Conservation (phyloP, 2,113 vertebrate genomes). For the Guaruba guarouba region DNA sequence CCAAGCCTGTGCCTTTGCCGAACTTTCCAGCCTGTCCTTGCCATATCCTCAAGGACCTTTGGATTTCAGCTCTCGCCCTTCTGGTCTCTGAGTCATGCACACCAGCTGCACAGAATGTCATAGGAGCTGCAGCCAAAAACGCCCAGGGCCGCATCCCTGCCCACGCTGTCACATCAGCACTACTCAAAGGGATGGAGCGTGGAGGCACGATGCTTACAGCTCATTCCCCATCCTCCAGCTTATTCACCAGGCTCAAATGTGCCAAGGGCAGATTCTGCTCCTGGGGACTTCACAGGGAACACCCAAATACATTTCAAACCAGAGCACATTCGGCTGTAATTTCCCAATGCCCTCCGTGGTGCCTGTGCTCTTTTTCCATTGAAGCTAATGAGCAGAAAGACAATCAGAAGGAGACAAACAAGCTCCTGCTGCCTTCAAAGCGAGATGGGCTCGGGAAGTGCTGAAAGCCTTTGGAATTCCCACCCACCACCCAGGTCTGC, state of each 20-base stretch:
- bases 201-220: background rate
- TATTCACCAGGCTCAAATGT: background rate
- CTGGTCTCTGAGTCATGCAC: background rate
- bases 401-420: background rate
- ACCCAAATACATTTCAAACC: background rate
- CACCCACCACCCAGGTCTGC: background rate
- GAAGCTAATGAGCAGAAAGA: background rate
- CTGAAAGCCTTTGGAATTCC: background rate
- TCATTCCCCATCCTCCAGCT: background rate
- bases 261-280: background rate
- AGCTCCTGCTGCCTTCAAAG: background rate
- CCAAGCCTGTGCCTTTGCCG: background rate
- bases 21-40: background rate
- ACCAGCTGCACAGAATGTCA: background rate
- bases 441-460: rapidly evolving
- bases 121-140: background rate
- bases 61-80: background rate
- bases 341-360: background rate
- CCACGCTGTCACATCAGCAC: background rate
- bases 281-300: background rate
- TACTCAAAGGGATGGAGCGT: background rate
- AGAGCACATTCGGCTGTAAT: background rate
- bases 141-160: background rate
- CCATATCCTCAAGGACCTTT: background rate
- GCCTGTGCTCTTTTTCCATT: background rate